A percentile compares a stretch with the other conserved stretches of the same genome.
Conservation (phyloP, 2,113 vertebrate genomes). For the Rhagologus leucostigma region DNA sequence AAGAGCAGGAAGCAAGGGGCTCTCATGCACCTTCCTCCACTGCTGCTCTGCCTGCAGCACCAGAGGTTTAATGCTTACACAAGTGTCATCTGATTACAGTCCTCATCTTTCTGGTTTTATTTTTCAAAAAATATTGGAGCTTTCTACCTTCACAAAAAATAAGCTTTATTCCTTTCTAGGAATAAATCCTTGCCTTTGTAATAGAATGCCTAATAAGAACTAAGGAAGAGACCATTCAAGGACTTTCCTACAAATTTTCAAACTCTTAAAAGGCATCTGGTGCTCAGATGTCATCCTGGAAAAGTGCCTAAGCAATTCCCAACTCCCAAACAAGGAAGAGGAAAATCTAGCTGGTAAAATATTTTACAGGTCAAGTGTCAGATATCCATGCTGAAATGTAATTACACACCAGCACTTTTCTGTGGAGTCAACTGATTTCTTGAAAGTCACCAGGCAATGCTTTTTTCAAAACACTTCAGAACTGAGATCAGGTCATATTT, state of each 20-base stretch:
- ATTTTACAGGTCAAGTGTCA: conserved; percentile 36
- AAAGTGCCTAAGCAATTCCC: conserved; percentile 19
- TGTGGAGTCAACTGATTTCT: conserved; percentile 51
- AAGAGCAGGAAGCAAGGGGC: neutral
- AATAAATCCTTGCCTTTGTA: neutral
- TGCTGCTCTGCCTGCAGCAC: neutral
- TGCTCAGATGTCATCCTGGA: conserved; percentile 46
- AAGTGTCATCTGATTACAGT: neutral
- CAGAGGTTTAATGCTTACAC: neutral
- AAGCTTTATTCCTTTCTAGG: neutral
- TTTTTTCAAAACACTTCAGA: conserved; percentile 18
- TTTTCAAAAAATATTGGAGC: neutral
- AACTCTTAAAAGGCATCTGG: conserved; percentile 19
- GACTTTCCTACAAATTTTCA: neutral
- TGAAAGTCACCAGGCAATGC: conserved; percentile 28
- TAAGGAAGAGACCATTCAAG: neutral
- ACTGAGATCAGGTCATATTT: conserved; percentile 48
- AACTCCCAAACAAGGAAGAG: conserved; percentile 22
- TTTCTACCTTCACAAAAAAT: neutral
- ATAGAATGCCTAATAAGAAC: neutral
- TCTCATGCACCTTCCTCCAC: neutral
- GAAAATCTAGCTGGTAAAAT: conserved; percentile 48
- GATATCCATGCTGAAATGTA: conserved; percentile 26
- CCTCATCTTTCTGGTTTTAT: neutral
- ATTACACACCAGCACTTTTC: conserved; percentile 38